phyloP scores from a whole-genome alignment of 2,888 invertebrate species.

The Agrilus cyanescens region DNA sequence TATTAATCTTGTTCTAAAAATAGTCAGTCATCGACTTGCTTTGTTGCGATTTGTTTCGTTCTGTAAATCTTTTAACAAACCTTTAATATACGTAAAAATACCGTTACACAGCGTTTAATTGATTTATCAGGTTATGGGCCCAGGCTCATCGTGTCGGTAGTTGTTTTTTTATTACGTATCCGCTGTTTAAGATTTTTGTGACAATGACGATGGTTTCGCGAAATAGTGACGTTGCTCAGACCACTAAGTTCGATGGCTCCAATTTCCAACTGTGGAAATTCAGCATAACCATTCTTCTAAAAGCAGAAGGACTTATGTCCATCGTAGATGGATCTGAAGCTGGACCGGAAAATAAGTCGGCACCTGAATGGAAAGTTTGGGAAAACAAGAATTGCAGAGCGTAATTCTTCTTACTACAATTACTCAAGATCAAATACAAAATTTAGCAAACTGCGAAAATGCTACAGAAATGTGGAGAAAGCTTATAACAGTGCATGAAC shows the following conservation, averaged over 20 bases:
- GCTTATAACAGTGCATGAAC: slow-evolving; percentile 19
- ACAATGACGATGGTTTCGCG: too few relatives aligned
- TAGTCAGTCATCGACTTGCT: too few relatives aligned
- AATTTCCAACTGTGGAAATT: slow-evolving; percentile 6
- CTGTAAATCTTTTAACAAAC: too few relatives aligned
- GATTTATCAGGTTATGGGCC: too few relatives aligned
- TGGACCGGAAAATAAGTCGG: not conserved
- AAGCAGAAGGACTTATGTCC: slow-evolving; percentile 8
- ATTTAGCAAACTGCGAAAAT: slow-evolving; percentile 16
- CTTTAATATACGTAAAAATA: too few relatives aligned
- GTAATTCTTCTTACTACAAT: slow-evolving; percentile 7
- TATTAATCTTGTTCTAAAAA: too few relatives aligned
- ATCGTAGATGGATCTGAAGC: slow-evolving; percentile 6
- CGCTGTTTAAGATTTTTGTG: too few relatives aligned
- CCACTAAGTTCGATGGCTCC: slow-evolving; percentile 3
- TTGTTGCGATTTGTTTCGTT: too few relatives aligned
- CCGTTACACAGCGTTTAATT: too few relatives aligned
- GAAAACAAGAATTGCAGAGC: slow-evolving; percentile 8
- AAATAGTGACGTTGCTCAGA: not conserved
- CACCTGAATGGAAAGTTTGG: slow-evolving; percentile 5
- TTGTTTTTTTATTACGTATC: too few relatives aligned
- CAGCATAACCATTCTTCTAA: slow-evolving; percentile 5
- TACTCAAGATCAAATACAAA: slow-evolving; percentile 7
- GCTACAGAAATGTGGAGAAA: slow-evolving; percentile 22
- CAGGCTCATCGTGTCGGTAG: too few relatives aligned